phyloP scores from a whole-genome alignment of 1,140 invertebrate genomes.

The Bradysia coprophila region DNA sequence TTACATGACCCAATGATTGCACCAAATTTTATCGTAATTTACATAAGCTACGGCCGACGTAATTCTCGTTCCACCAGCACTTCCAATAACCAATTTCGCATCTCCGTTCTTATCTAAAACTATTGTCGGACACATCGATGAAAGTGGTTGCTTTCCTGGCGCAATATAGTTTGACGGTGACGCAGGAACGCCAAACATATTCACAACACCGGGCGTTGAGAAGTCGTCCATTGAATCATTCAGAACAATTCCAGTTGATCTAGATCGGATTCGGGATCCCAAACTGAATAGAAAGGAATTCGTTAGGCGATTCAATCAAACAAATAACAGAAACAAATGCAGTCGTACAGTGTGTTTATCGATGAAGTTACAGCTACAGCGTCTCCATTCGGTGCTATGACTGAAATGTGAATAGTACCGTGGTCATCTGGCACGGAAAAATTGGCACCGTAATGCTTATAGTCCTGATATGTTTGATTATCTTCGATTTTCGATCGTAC shows the following conservation, averaged over 20 bases:
- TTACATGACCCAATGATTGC: background rate
- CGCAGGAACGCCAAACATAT: constrained; percentile 62
- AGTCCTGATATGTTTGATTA: constrained; percentile 42
- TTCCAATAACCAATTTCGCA: constrained; percentile 67
- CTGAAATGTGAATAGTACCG: constrained; percentile 81
- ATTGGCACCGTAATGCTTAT: constrained; percentile 49
- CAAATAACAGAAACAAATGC: background rate
- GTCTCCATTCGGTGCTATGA: constrained; percentile 73
- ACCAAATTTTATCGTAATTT: background rate
- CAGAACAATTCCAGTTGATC: constrained; percentile 74
- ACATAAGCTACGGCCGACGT: constrained; percentile 70
- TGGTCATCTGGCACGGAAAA: constrained; percentile 39
- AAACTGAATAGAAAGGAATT: constrained; percentile 51
- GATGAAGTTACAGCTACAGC: constrained; percentile 86
- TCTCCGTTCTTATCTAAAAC: constrained; percentile 53
- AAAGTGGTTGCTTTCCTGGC: constrained; percentile 78
- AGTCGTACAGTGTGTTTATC: constrained; percentile 74
- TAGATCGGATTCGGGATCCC: constrained; percentile 54
- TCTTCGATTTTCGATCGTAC: constrained; percentile 46
- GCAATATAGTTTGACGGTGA: constrained; percentile 65
- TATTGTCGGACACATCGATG: constrained; percentile 81
- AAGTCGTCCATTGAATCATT: constrained; percentile 97
- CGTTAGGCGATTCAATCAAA: background rate
- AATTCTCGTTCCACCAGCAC: constrained; percentile 83
- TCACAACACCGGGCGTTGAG: constrained; percentile 49